Conservation (phyloP, 1,140 invertebrate species). For the Chironomus striatipennis region DNA sequence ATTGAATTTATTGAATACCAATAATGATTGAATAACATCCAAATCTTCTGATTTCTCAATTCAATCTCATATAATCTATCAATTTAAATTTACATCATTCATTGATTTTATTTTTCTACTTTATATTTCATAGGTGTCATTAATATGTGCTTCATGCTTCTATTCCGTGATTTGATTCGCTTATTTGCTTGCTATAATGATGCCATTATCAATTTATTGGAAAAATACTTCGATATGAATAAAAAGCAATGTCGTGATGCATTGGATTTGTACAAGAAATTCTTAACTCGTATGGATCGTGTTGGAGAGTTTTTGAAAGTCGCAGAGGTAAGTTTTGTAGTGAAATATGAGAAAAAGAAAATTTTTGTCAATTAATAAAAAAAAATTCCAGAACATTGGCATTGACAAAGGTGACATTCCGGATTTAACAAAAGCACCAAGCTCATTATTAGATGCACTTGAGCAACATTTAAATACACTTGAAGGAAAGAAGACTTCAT, state of each 20-base stretch:
- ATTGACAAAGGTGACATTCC: conserved; percentile 99
- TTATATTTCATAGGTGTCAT: conserved; percentile 58
- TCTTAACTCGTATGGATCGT: conserved; percentile 96
- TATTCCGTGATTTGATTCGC: conserved; percentile 97
- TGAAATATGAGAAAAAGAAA: conserved; percentile 6
- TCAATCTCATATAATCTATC: too few species aligned
- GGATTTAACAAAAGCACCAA: conserved; percentile 97
- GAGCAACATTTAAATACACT: conserved; percentile 90
- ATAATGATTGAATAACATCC: too few species aligned
- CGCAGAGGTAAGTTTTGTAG: conserved; percentile 59
- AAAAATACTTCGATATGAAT: conserved; percentile 99
- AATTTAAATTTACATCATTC: too few species aligned
- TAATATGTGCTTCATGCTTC: conserved; percentile 95
- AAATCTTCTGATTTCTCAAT: too few species aligned
- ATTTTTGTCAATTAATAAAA: neutral
- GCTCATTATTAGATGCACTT: conserved; percentile 92
- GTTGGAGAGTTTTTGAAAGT: conserved; percentile 98
- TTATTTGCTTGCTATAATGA: conserved; percentile 99
- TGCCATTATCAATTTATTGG: conserved; percentile 97
- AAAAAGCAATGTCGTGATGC: conserved; percentile 97
- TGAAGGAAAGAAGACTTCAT: conserved; percentile 80
- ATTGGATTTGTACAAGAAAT: conserved; percentile 98
- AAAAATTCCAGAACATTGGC: conserved; percentile 70
- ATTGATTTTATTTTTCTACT: neutral
- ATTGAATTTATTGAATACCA: too few species aligned